A percentile compares a stretch with the other conserved stretches of the same genome.
Conservation (phyloP, 2,888 invertebrate genomes). For the Ectropis crepuscularia region DNA sequence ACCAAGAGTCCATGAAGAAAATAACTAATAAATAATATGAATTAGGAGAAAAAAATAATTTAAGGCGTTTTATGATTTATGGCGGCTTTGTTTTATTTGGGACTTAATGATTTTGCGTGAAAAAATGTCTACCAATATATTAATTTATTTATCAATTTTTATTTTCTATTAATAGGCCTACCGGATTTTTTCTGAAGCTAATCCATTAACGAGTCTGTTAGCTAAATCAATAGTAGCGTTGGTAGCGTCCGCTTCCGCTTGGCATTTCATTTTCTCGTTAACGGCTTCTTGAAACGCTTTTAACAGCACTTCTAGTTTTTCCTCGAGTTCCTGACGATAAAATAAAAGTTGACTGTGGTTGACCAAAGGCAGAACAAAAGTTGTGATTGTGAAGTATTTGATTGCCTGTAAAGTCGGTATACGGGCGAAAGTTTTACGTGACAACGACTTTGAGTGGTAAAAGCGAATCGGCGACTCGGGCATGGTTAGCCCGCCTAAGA, state of each 20-base stretch:
- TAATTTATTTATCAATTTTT: neutral
- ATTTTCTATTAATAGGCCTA: neutral
- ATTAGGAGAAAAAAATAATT: too few species aligned
- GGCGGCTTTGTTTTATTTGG: too few species aligned
- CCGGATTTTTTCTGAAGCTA: constrained; percentile 94
- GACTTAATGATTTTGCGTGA: neutral
- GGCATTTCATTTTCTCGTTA: constrained; percentile 94
- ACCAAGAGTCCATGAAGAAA: neutral
- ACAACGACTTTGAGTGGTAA: too few species aligned
- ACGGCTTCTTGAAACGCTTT: constrained; percentile 94
- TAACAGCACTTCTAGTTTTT: constrained; percentile 89
- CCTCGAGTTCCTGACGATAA: constrained; percentile 87
- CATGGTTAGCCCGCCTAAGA: too few species aligned
- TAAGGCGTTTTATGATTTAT: too few species aligned
- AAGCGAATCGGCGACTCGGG: too few species aligned
- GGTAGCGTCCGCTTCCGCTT: constrained; percentile 96
- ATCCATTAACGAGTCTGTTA: constrained; percentile 95
- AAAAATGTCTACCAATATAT: neutral
- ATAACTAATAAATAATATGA: too few species aligned
- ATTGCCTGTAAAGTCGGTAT: too few species aligned
- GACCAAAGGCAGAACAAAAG: too few species aligned
- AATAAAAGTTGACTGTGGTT: neutral
- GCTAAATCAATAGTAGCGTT: constrained; percentile 95
- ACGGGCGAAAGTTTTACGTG: too few species aligned
- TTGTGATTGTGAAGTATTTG: too few species aligned